A percentile compares a stretch with the other conserved stretches of the same genome.
Conservation (phyloP, 2,113 vertebrate species). For the Prietella phreatophila region DNA sequence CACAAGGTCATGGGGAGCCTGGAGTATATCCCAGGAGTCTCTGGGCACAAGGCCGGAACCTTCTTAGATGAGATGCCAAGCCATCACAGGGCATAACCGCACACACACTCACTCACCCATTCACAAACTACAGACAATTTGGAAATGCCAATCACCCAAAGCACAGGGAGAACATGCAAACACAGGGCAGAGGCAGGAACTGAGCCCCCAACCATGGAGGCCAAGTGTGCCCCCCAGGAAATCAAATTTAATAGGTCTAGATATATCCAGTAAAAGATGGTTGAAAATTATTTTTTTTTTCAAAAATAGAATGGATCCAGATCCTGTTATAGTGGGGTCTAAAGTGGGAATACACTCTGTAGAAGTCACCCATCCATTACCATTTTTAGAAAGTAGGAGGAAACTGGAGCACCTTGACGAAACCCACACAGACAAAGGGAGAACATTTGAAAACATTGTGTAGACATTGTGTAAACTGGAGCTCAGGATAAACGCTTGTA, state of each 20-base stretch:
- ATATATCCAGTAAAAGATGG: background rate
- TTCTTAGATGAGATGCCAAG: too few species aligned
- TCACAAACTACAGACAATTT: too few species aligned
- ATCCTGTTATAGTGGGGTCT: background rate
- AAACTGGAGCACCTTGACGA: background rate
- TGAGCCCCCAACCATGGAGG: too few species aligned
- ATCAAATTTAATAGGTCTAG: background rate
- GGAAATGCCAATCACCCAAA: too few species aligned
- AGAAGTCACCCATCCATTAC: background rate
- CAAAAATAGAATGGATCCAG: background rate
- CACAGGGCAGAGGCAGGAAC: too few species aligned
- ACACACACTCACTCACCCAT: too few species aligned
- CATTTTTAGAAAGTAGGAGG: background rate
- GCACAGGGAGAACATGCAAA: too few species aligned
- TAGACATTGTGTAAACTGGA: background rate
- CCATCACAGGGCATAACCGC: too few species aligned
- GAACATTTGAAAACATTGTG: background rate
- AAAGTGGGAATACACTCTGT: background rate
- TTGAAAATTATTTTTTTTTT: background rate
- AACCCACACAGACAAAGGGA: background rate
- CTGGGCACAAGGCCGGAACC: too few species aligned
- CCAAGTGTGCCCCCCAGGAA: background rate
- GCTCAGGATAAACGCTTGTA: conserved; percentile 11
- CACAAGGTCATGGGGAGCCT: too few species aligned
- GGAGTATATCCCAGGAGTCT: too few species aligned